Base-by-base conservation (phyloP, 2,888 invertebrate genomes). In the Subacronicta megacephala region DNA sequence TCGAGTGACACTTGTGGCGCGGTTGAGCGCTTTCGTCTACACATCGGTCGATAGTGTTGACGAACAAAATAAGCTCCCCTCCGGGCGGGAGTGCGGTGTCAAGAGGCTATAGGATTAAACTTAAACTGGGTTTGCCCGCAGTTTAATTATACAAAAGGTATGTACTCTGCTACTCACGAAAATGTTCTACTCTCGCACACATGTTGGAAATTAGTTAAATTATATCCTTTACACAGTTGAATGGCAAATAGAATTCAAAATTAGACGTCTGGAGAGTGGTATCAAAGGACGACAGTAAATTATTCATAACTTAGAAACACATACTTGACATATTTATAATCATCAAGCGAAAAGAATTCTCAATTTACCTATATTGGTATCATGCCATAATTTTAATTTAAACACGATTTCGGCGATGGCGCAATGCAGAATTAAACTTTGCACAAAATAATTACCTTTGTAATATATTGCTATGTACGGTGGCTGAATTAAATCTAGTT, bases 71-170 rank as follows among this genome's bases (percentile, higher is more conserved):
- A 93, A 92, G 89, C 92, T 91, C 88, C 90, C 90, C 90, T 85
- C 79, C 72, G 83, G 80, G 86, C 81, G 86, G 85, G 86, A 88
- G 90, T 86, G 90, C 85, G 90, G 91, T 92, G 93, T 94, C 93
- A 94, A 93, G 93, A 93, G 92, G 93, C 92, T 92, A 92, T 90
- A 92, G 92, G 93, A 94, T 93, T 93, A 92, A 93, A 93, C 93
- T 93, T 90, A 90, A 92, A 93, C 92, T 90, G 88, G 90, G 90
- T 92, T 92, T 89, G 88, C 88, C 92, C 89, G 85, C 89, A 91
- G 89, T 92, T 93, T 92, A 93, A 93, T 93, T 93, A 93, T 92
- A 92, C 92, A 92, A 92, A 93, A 92, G 89, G 92, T 90, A 90
- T 88, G 65, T 76, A 87, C 84, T 84, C 83, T 77, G 83, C 83